Base-by-base conservation (phyloP, 2,797 vertebrate genomes). In the Benthosema pterotum region DNA sequence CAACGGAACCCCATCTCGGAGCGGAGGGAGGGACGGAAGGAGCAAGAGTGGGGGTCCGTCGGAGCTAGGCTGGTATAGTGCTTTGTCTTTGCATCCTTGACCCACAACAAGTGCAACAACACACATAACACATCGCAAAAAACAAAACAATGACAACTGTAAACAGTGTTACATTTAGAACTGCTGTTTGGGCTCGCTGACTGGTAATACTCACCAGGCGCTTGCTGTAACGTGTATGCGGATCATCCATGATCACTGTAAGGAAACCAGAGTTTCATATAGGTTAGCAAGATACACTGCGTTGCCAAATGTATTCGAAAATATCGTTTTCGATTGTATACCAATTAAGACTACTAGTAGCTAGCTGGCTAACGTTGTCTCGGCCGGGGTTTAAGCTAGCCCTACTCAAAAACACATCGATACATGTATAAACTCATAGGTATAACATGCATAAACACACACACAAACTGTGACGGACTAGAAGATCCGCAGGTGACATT, bases 161-260 rank as follows among this genome's bases (percentile, higher is more conserved):
- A 50, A 71, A 74, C 52, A 73, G 28, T 14, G 2, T 7, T 11
- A 15, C 11, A 16, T n/a, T 6, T 32, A 8, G 5, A 6, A 32
- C 28, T 32, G 7, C 32, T 38, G 32, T 9, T 38, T 7, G 32
- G 32, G n/a, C n/a, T n/a, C n/a, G n/a, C 32, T 38, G 32, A 38
- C 11, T 19, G 45, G 28, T 9, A 53, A 57, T 65, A 95, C 96
- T 95, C 80, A 98, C 96, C 95, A 98, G 88, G 86, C 96, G 94
- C 87, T 98, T 95, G 91, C 96, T 98, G 91, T 98, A 98, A 56
- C 97, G 95, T 77, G 95, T 93, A 64, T 93, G 92, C 56, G 93
- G 88, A 78, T 96, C 95, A 80, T 95, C 96, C 66, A 96, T 96
- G 1, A 28, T 84, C 77, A 69, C 69, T 75, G 18, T 2, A 74